Conservation (phyloP, 2,888 invertebrate species). For the Gymnocheta viridis region DNA sequence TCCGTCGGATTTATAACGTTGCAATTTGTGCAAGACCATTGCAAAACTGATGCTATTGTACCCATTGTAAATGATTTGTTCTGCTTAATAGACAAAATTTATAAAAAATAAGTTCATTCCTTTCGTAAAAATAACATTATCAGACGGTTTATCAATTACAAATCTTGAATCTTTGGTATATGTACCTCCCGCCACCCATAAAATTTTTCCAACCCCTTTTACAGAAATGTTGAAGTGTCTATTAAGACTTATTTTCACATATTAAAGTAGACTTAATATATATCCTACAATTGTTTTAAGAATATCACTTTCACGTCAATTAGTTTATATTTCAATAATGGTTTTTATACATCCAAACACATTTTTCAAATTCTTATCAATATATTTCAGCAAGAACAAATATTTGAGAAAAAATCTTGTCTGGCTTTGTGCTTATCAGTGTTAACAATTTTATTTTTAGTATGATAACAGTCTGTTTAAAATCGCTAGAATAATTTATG, state of each 20-base stretch:
- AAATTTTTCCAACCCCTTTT: slow-evolving; percentile 56
- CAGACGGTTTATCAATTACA: slow-evolving; percentile 38
- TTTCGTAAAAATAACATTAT: not conserved
- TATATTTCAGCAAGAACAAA: slow-evolving; percentile 40
- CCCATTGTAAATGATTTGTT: slow-evolving; percentile 85
- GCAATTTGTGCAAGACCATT: slow-evolving; percentile 95
- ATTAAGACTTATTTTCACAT: slow-evolving; percentile 46
- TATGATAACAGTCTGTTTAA: not conserved
- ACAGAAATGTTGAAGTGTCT: slow-evolving; percentile 37
- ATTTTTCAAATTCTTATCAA: slow-evolving; percentile 24
- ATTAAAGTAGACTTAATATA: not conserved
- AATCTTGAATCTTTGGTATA: slow-evolving; percentile 38
- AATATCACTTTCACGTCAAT: not conserved
- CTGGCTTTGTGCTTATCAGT: slow-evolving; percentile 55
- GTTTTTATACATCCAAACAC: not conserved
- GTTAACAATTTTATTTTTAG: not conserved
- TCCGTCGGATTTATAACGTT: slow-evolving; percentile 94
- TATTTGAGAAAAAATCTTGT: slow-evolving; percentile 57
- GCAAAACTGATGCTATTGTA: slow-evolving; percentile 95
- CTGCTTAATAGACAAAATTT: slow-evolving; percentile 11
- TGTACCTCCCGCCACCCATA: slow-evolving; percentile 56
- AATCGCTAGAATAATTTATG: not conserved
- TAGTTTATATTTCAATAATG: not conserved
- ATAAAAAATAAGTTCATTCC: not conserved
- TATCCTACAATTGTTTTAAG: not conserved